phyloP scores from a whole-genome alignment of 2,113 vertebrate species.

The Xiphorhynchus elegans region DNA sequence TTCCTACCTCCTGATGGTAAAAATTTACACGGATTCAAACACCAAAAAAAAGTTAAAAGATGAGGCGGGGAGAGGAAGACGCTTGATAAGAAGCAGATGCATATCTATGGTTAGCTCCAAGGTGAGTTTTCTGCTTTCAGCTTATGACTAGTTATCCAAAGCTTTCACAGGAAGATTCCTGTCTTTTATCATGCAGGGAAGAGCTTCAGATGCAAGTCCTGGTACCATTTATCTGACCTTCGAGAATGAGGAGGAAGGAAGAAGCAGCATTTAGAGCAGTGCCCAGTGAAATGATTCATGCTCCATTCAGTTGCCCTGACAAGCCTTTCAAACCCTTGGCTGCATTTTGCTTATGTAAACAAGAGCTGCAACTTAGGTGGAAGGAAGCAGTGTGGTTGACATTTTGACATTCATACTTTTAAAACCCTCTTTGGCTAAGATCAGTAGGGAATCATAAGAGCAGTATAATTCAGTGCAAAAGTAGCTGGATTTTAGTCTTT shows the following conservation, averaged over 20 bases:
- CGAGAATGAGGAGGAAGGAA: not conserved
- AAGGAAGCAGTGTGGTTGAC: not conserved
- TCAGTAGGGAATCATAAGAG: not conserved
- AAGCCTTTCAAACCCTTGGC: constrained; percentile 19
- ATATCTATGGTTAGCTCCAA: not conserved
- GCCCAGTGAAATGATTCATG: not conserved
- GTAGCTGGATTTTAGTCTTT: not conserved
- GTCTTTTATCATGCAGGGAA: constrained; percentile 6
- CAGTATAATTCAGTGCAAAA: not conserved
- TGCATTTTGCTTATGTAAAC: constrained; percentile 33
- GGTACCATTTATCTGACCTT: constrained; percentile 31
- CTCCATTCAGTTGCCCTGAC: not conserved
- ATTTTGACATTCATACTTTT: not conserved
- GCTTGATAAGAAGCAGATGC: constrained; percentile 50
- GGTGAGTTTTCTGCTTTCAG: constrained; percentile 26
- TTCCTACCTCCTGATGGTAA: constrained; percentile 15
- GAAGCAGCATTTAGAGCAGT: not conserved
- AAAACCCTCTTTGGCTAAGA: not conserved
- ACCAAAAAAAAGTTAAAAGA: not conserved
- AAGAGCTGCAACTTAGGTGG: constrained; percentile 8
- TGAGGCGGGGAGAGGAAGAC: not conserved
- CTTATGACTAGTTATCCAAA: not conserved
- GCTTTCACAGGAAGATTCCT: not conserved
- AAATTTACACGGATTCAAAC: not conserved
- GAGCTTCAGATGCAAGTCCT: constrained; percentile 10